Percentiles rank a stretch among this genome's conserved stretches.
phyloP scores from a whole-genome alignment of 2,797 vertebrate species.

The Esox lucius region DNA sequence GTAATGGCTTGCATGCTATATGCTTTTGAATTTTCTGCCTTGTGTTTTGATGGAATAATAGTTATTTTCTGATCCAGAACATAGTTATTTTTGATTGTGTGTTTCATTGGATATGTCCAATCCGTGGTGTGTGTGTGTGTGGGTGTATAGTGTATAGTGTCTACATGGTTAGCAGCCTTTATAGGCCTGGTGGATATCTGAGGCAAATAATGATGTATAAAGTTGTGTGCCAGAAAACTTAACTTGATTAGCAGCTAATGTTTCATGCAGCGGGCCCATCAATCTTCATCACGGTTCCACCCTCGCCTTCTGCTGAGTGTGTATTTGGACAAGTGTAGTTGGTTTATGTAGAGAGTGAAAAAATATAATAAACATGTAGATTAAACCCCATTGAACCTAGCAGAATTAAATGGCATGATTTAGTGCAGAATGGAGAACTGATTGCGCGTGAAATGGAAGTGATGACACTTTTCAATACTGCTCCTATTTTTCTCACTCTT shows the following conservation, averaged over 20 bases:
- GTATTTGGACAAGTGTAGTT: slow-evolving; percentile 75
- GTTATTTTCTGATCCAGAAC: neutral
- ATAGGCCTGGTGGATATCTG: slow-evolving; percentile 38
- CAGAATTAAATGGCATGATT: slow-evolving; percentile 51
- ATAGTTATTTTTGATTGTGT: neutral
- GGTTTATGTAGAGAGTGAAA: slow-evolving; percentile 78
- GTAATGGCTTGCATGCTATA: slow-evolving; percentile 39
- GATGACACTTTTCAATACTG: slow-evolving; percentile 38
- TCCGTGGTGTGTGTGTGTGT: neutral
- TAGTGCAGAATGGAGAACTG: slow-evolving; percentile 43
- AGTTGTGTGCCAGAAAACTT: slow-evolving; percentile 64
- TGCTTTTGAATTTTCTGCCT: slow-evolving; percentile 27
- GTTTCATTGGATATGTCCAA: neutral
- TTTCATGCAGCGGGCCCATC: slow-evolving; percentile 61
- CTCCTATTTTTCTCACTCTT: slow-evolving; percentile 34
- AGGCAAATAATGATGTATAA: slow-evolving; percentile 54
- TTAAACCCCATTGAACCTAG: slow-evolving; percentile 66
- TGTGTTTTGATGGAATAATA: slow-evolving; percentile 29
- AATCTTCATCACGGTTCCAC: slow-evolving; percentile 70
- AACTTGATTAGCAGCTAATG: slow-evolving; percentile 74
- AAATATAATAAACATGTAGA: slow-evolving; percentile 79
- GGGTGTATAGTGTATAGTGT: slow-evolving; percentile 8
- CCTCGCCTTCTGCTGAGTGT: slow-evolving; percentile 62
- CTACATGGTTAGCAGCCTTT: slow-evolving; percentile 23
- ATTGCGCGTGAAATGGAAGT: slow-evolving; percentile 53